Conservation (phyloP, 2,888 invertebrate genomes). For the Crossocerus cetratus region DNA sequence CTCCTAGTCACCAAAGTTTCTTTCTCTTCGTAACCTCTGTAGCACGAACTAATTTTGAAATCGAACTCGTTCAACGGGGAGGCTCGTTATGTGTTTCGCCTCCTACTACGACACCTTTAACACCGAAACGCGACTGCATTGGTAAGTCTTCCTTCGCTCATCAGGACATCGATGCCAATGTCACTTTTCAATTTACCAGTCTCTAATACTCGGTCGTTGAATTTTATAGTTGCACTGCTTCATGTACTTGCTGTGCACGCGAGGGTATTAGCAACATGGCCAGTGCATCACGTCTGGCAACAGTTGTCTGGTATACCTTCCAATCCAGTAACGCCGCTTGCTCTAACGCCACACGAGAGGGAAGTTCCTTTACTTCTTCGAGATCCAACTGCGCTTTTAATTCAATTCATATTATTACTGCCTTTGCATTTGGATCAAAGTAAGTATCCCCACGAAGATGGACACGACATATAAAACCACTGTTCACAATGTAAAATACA, state of each 20-base stretch:
- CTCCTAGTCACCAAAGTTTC: constrained; percentile 85
- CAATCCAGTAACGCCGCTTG: constrained; percentile 65
- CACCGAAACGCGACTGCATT: constrained; percentile 88
- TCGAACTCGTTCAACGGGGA: constrained; percentile 94
- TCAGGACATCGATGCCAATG: not conserved
- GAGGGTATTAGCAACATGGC: constrained; percentile 83
- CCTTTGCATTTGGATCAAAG: constrained; percentile 92
- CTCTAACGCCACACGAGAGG: constrained; percentile 76
- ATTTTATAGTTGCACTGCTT: constrained; percentile 86
- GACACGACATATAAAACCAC: not conserved
- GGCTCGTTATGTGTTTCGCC: constrained; percentile 83
- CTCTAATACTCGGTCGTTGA: not conserved
- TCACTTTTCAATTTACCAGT: not conserved
- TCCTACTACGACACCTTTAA: constrained; percentile 79
- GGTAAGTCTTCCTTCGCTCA: constrained; percentile 77
- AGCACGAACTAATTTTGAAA: constrained; percentile 93
- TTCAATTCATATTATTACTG: constrained; percentile 91
- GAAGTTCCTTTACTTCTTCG: constrained; percentile 91
- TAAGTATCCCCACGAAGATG: constrained; percentile 76
- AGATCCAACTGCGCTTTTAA: constrained; percentile 90
- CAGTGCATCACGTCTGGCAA: constrained; percentile 81
- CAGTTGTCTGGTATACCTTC: constrained; percentile 77
- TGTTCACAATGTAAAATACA: not conserved
- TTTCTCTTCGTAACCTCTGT: constrained; percentile 94
- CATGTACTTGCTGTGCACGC: constrained; percentile 93